Base-by-base conservation (phyloP, 2,888 invertebrate species). In the Lithophane leautieri region DNA sequence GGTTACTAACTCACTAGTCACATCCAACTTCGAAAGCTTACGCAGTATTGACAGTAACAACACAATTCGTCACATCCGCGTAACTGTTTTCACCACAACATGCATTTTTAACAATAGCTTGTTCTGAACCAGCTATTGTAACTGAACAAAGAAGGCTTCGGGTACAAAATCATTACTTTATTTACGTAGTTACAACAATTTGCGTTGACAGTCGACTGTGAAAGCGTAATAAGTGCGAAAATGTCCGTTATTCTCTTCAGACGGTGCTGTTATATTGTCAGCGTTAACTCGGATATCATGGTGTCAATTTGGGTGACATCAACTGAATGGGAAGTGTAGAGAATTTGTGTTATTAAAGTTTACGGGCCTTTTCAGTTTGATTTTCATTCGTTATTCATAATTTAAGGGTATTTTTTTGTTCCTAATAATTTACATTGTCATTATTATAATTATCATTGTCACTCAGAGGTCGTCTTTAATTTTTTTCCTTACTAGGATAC, bases 221-320 rank as follows among this genome's bases (percentile, higher is more conserved):
- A 79, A 71, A 79, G 77, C 44, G 77, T 73, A 73, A 86, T 86
- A 87, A 83, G 76, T 78, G 83, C 83, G 73, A 76, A 85, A 86
- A 73, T 74, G 81, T 74, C 86, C 85, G 78, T 83, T 82, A 76
- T 85, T 83, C 86, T 78, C 83, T 78, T 79, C 81, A 85, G 81
- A 86, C 72, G 76, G 63, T 81, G 58, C 74, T 80, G 75, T 40
- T 67, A 81, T 74, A 72, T 75, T 78, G 86, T 86, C 88, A 87
- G 79, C 77, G 61, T 79, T 77, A 79, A 79, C 71, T 84, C 62
- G 76, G 62, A 79, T 81, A 79, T 85, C 83, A 71, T 76, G 67
- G 66, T 76, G 81, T 83, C 83, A 86, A 83, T 87, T 86, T 83
- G 68, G 63, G 8, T 79, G 73, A 85, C 71, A 70, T 81, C 70